Conservation (phyloP, 2,888 invertebrate genomes). For the Volucella bombylans region DNA sequence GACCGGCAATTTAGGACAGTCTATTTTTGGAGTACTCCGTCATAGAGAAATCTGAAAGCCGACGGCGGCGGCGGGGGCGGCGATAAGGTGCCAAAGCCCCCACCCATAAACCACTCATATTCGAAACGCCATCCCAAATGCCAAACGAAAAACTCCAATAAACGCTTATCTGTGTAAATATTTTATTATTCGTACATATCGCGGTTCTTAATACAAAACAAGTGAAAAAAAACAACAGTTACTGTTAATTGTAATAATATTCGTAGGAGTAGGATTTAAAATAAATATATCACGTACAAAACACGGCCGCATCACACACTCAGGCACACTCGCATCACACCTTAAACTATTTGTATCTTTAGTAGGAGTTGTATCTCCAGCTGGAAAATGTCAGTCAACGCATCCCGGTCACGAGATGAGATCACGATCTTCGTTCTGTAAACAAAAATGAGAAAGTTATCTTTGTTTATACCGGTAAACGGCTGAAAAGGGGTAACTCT, state of each 20-base stretch:
- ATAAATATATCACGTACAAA: constrained; percentile 47
- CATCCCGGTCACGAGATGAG: constrained; percentile 14
- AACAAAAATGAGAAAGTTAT: constrained; percentile 26
- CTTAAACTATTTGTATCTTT: neutral
- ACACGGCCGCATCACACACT: constrained; percentile 30
- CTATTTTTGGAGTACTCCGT: constrained; percentile 40
- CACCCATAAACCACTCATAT: neutral
- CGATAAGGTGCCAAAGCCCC: constrained; percentile 40
- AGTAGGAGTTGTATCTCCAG: neutral
- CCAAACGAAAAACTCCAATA: neutral
- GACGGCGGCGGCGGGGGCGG: neutral
- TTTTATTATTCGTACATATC: constrained; percentile 27
- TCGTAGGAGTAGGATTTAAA: too few species aligned
- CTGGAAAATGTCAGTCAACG: constrained; percentile 8
- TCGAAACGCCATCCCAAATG: neutral
- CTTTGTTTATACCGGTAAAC: neutral
- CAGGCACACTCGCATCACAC: constrained; percentile 1
- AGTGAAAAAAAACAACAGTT: neutral
- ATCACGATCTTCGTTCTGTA: constrained; percentile 48
- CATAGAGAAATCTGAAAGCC: constrained; percentile 21
- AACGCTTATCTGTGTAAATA: constrained; percentile 16
- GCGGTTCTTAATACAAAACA: neutral
- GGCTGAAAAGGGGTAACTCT: too few species aligned
- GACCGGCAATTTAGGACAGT: constrained; percentile 20
- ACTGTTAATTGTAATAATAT: neutral